Conservation (phyloP, 2,797 vertebrate species). For the Uromys caudimaculatus region DNA sequence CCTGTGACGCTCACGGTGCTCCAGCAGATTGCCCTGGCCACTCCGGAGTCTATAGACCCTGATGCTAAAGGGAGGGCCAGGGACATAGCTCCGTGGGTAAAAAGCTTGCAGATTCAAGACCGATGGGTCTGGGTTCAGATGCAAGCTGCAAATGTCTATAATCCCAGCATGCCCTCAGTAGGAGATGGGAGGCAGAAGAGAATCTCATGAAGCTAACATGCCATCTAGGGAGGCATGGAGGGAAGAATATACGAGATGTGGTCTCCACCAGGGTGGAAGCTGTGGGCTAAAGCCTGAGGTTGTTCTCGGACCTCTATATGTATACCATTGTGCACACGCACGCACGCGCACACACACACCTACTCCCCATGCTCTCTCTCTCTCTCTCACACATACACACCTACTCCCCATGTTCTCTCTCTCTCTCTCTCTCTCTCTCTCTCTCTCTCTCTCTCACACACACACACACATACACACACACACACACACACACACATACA, state of each 20-base stretch:
- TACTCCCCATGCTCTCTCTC: neutral
- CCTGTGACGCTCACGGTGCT: neutral
- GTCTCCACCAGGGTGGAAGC: no score
- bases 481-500: neutral
- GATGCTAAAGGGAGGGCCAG: neutral
- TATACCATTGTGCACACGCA: neutral
- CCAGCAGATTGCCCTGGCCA: fast-evolving
- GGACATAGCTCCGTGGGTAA: neutral
- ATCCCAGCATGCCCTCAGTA: neutral
- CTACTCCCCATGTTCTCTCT: no score
- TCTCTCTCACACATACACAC: neutral
- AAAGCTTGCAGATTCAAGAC: neutral
- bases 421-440: no score
- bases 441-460: no score
- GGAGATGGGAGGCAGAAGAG: neutral
- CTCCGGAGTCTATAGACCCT: neutral
- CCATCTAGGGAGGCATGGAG: neutral
- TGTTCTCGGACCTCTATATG: neutral
- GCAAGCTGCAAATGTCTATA: no score
- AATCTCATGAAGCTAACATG: neutral
- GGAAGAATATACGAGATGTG: neutral
- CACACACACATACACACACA: no score
- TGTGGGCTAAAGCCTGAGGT: neutral
- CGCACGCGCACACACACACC: no score
- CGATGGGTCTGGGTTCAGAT: neutral